A percentile compares a stretch with the other conserved stretches of the same genome.
Conservation (phyloP, 2,113 vertebrate genomes). For the Forbesichthys agassizii region DNA sequence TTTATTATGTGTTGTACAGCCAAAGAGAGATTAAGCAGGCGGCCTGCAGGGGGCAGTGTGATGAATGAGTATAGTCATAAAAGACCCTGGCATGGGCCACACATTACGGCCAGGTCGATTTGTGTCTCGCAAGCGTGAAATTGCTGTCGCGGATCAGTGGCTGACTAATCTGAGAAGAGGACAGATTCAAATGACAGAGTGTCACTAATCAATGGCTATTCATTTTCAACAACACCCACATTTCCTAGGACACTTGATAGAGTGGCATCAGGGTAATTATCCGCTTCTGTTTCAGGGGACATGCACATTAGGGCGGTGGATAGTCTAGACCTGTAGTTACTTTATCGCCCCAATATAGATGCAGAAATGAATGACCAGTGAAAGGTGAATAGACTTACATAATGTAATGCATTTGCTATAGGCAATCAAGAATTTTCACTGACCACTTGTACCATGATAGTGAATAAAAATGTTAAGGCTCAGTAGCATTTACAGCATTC, state of each 20-base stretch:
- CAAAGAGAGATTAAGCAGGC: slow-evolving; percentile 34
- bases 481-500: slow-evolving; percentile 7
- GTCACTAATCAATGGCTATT: slow-evolving; percentile 69
- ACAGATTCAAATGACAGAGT: slow-evolving; percentile 54
- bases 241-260: slow-evolving; percentile 52
- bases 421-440: background rate
- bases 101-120: slow-evolving; percentile 64
- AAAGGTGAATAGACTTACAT: slow-evolving; percentile 4
- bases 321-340: background rate
- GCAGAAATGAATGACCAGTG: background rate
- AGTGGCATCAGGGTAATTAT: slow-evolving; percentile 49
- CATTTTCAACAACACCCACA: slow-evolving; percentile 52
- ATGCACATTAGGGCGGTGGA: background rate
- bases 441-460: background rate
- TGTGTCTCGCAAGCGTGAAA: slow-evolving; percentile 66
- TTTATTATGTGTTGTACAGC: background rate
- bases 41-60: slow-evolving; percentile 45
- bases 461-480: background rate
- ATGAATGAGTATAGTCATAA: slow-evolving; percentile 62
- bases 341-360: slow-evolving; percentile 3
- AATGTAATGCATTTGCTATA: background rate
- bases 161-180: slow-evolving; percentile 64
- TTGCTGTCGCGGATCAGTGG: slow-evolving; percentile 75
- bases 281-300: slow-evolving; percentile 22
- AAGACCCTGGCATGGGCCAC: slow-evolving; percentile 44